phyloP scores from a whole-genome alignment of 2,113 vertebrate genomes.

The Sylvietta virens region DNA sequence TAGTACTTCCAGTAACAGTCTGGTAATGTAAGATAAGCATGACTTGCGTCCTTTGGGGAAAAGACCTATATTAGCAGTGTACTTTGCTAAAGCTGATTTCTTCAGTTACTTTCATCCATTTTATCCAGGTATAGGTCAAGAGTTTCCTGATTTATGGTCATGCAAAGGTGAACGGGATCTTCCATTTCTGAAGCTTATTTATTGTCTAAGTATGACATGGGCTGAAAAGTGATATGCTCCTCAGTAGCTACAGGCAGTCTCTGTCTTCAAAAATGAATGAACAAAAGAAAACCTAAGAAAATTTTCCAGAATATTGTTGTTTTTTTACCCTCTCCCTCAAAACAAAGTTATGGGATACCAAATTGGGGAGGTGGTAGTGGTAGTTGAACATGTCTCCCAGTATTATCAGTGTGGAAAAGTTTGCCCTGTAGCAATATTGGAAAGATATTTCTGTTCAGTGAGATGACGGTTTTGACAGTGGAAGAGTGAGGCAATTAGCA shows the following conservation, averaged over 20 bases:
- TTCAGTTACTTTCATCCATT: neutral
- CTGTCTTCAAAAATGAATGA: neutral
- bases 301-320: neutral
- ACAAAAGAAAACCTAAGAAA: neutral
- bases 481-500: conserved; percentile 16
- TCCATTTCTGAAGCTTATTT: neutral
- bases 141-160: neutral
- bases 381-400: neutral
- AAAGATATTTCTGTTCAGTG: neutral
- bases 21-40: neutral
- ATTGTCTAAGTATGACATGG: neutral
- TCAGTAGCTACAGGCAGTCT: neutral
- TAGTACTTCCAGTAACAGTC: neutral
- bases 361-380: neutral
- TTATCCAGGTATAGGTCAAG: neutral
- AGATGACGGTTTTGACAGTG: neutral
- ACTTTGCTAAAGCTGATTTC: neutral
- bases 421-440: neutral
- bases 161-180: neutral
- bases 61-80: neutral
- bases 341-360: neutral
- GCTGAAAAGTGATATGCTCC: neutral
- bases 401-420: neutral
- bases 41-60: neutral
- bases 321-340: neutral